A percentile compares a stretch with the other conserved stretches of the same genome.
These are phyloP conservation scores for Julus scanicus DNA, from an alignment of 2,888 invertebrate genomes.

Conservation along the genomic window DNA sequence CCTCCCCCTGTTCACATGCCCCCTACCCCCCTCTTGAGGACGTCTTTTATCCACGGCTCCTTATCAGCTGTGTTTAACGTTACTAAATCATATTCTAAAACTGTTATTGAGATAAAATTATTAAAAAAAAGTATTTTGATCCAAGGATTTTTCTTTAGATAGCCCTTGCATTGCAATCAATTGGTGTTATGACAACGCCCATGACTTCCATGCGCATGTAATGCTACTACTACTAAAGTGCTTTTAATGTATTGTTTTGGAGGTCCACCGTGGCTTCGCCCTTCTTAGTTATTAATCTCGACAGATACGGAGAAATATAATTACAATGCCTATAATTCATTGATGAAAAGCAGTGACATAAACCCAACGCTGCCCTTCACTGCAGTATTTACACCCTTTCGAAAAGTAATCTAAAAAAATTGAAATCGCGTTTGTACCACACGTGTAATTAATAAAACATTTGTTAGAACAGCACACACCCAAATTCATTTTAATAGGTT, in stretches of 20 bases:
- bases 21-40: no score
- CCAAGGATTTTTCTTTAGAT: not conserved
- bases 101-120: not conserved
- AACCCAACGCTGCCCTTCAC: not conserved
- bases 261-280: not conserved
- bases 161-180: not conserved
- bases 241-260: not conserved
- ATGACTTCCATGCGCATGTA: not conserved
- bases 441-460: constrained; percentile 2
- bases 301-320: not conserved
- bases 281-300: constrained; percentile 9
- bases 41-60: no score
- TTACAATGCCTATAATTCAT: not conserved
- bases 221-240: not conserved
- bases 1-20: no score
- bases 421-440: not conserved
- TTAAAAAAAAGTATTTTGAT: not conserved
- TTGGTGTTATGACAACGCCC: not conserved
- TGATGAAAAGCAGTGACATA: not conserved
- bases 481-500: not conserved
- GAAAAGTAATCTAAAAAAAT: not conserved
- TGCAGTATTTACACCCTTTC: not conserved
- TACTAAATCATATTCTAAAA: not conserved
- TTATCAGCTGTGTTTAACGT: no score
- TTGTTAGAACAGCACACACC: not conserved